These are phyloP conservation scores for Bufo bufo DNA, from an alignment of 2,113 vertebrate genomes.

Conservation along the genomic window DNA sequence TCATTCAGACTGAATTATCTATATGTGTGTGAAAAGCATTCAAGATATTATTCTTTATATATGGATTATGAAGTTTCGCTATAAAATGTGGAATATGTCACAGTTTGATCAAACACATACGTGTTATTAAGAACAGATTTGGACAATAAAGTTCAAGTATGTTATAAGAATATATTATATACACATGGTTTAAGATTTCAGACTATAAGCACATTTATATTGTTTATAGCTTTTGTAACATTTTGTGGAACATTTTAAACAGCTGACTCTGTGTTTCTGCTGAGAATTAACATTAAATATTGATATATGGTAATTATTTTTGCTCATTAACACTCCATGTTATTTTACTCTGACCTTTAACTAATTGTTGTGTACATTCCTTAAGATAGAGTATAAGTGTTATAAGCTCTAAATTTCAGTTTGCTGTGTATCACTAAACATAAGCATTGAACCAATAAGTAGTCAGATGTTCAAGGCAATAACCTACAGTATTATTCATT, in stretches of 20 bases:
- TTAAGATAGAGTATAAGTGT: slow-evolving; percentile 19
- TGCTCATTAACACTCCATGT: slow-evolving; percentile 33
- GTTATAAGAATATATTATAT: background rate
- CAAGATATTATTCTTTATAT: background rate
- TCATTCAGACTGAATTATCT: too few relatives aligned
- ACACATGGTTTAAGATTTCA: background rate
- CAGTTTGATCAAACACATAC: background rate
- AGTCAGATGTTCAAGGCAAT: slow-evolving; percentile 3
- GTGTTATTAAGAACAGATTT: background rate
- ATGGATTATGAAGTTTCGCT: background rate
- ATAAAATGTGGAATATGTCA: background rate
- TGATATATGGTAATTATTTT: slow-evolving; percentile 46
- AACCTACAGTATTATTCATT: background rate
- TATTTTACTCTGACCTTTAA: slow-evolving; percentile 48
- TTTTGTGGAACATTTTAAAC: slow-evolving; percentile 37
- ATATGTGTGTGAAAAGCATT: too few relatives aligned
- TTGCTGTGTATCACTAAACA: background rate
- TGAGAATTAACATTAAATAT: slow-evolving; percentile 46
- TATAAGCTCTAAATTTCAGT: background rate
- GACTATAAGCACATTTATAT: slow-evolving; percentile 34
- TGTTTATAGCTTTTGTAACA: slow-evolving; percentile 40
- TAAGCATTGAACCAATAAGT: slow-evolving; percentile 1
- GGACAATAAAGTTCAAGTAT: background rate
- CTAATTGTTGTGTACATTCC: slow-evolving; percentile 41
- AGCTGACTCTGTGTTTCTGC: slow-evolving; percentile 38